These are phyloP conservation scores for Heliconius hortense DNA, from an alignment of 2,888 invertebrate genomes.

Conservation along the genomic window DNA sequence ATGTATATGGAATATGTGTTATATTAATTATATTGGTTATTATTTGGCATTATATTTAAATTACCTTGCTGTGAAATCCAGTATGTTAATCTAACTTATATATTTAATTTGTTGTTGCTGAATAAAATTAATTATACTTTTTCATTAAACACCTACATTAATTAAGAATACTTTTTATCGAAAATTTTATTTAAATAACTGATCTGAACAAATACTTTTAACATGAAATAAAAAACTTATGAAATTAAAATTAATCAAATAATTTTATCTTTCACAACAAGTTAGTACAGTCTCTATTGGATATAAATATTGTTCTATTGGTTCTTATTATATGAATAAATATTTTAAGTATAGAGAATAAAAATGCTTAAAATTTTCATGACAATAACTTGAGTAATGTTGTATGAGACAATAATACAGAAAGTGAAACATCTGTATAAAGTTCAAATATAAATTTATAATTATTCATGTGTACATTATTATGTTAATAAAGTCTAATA, in stretches of 20 bases:
- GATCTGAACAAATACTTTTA: background rate
- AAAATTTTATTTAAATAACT: background rate
- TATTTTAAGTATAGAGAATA: conserved; percentile 6
- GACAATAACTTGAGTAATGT: conserved; percentile 19
- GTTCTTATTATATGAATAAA: conserved; percentile 14
- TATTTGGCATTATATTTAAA: conserved; percentile 36
- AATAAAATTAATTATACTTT: background rate
- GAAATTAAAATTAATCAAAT: background rate
- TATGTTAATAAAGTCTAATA: conserved; percentile 34
- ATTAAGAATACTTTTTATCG: background rate
- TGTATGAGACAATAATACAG: background rate
- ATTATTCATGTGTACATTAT: conserved; percentile 29
- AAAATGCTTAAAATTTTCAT: conserved; percentile 8
- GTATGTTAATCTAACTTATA: conserved; percentile 4
- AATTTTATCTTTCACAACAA: conserved; percentile 12
- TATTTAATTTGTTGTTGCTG: background rate
- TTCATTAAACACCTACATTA: no score
- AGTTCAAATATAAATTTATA: conserved; percentile 19
- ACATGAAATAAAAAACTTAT: background rate
- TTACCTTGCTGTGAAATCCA: conserved; percentile 21
- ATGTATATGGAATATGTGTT: conserved; percentile 23
- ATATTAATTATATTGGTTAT: conserved; percentile 37
- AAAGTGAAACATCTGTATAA: conserved; percentile 32
- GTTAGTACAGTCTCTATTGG: conserved; percentile 5
- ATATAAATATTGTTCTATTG: conserved; percentile 26